Base-by-base conservation (phyloP, 2,888 invertebrate genomes). In the Dusona sp. region DNA sequence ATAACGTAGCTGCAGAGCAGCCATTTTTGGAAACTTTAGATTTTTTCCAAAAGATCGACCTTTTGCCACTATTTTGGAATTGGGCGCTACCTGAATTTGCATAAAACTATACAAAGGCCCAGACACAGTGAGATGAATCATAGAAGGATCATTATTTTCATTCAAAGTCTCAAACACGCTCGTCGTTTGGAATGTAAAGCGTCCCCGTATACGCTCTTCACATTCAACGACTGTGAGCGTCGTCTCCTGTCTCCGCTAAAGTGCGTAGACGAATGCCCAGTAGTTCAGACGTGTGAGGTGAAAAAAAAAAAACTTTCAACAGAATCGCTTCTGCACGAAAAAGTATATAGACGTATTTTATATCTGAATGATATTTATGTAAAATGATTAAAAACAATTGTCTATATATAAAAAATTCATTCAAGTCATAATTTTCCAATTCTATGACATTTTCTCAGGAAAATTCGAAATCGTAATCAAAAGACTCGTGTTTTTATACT, bases 191-290 rank as follows among this genome's bases (percentile, higher is more conserved):
- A 61, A 61, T 61, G 61, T 29, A 61, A 61, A 61, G 61, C 61
- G 61, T 29, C 61, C 29, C 29, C 16, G 57, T 29, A 16, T 29
- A 29, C 57, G 61, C 61, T 61, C 61, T 61, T 61, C 61, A 61
- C 61, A 29, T 61, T 61, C 61, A 61, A 61, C 61, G 61, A 61
- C 61, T 61, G 29, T 61, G 61, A 16, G 61, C 61, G 61, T 61
- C 61, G 61, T 61, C 61, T 61, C 61, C 61, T 61, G 61, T 29
- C 61, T 61, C 61, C 61, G 16, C 16, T 61, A 61, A 79, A 79
- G 73, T 54, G 72, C 72, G 42, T 78, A 19, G 79, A 36, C n/a
- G 33, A 51, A 61, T 54, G 51, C 48, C 77, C 9, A 36, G 22
- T 45, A 61, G 29, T 61, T 61, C 61, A 61, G 61, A 61, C 61